Base-by-base conservation (phyloP, 1,140 invertebrate genomes). In the Eubasilissa regina region DNA sequence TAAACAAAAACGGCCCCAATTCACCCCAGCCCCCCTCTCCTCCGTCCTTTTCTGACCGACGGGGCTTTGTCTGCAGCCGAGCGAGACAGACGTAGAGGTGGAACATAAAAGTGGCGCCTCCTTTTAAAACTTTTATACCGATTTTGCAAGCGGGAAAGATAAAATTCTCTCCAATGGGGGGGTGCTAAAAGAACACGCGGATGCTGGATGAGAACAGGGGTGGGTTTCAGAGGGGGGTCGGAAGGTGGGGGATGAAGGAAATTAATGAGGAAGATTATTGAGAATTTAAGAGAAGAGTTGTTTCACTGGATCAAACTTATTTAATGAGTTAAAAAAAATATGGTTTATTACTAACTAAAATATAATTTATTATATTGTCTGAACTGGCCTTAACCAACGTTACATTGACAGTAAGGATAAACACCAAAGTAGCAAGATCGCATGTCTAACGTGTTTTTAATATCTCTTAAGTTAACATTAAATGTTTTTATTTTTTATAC, bases 221-320 rank as follows among this genome's bases (percentile, higher is more conserved):
- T 13, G 43, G 55, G 21, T 44, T 10, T 44, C 9, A 9, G 21
- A 66, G 62, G 66, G 78, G 66, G 70, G 47, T 15, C 58, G 73
- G 19, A 4, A 15, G 58, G n/a, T 43, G 19, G 44, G 55, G 45
- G 44, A 43, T 51, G 70, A 44, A 47, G 25, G 58, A 82, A 82
- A 82, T 80, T 79, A 82, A 82, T 80, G 81, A 80, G 78, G 72
- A 80, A 72, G 77, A 82, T 82, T 82, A 82, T 82, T 82, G 78
- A 78, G 78, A 64, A 79, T 79, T 81, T 81, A 77, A 81, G 66
- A 43, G 51, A 58, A 56, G 19, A 19, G 72, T 53, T 6, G 25
- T 3, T 35, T 35, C 25, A 35, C 25, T 35, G 25, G 25, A 35
- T 35, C 25, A 35, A 35, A 6, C 25, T 35, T 35, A 6, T 35